Percentiles rank a stretch among this genome's conserved stretches.
Conservation (phyloP, 1,140 invertebrate genomes). For the Aphelenchoides avenae region DNA sequence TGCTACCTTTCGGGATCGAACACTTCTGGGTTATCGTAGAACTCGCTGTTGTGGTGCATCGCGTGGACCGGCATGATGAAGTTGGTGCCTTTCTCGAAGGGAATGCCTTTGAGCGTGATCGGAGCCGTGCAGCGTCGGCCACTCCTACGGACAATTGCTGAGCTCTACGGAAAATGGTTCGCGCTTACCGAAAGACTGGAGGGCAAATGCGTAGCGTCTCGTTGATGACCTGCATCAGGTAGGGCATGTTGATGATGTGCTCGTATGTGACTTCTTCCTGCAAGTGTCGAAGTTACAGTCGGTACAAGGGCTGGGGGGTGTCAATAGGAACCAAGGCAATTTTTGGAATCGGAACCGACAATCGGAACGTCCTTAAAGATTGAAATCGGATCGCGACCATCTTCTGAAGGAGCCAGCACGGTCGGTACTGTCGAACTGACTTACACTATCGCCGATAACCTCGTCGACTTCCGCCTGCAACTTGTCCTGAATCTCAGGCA, state of each 20-base stretch:
- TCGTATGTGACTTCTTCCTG: too few species aligned
- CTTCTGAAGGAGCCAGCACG: slow-evolving; percentile 10
- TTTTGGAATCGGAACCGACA: too few species aligned
- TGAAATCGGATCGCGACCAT: too few species aligned
- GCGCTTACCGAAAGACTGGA: slow-evolving; percentile 20
- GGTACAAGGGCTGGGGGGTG: too few species aligned
- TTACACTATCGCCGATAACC: slow-evolving; percentile 17
- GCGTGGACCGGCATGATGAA: slow-evolving; percentile 19
- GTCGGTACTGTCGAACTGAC: slow-evolving; percentile 4
- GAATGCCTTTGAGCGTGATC: slow-evolving; percentile 15
- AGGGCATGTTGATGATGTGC: slow-evolving; percentile 14
- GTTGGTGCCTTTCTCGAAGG: slow-evolving; percentile 14
- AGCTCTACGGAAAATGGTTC: too few species aligned
- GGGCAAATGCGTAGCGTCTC: slow-evolving; percentile 28
- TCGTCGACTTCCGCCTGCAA: slow-evolving; percentile 18
- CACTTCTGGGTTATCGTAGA: slow-evolving; percentile 20
- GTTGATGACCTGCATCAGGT: slow-evolving; percentile 21
- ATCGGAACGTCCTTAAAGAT: too few species aligned
- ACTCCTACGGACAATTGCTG: slow-evolving; percentile 1
- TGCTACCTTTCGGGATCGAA: slow-evolving; percentile 34
- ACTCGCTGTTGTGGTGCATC: slow-evolving; percentile 19
- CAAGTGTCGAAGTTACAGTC: too few species aligned
- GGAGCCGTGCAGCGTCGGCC: slow-evolving; percentile 15
- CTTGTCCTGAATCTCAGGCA: slow-evolving; percentile 52
- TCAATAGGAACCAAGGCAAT: too few species aligned